Evolutionary conservation across 92 coral and sea anemone genomes (phyloP).

Genomic region (Parazoanthus darwini): DNA sequence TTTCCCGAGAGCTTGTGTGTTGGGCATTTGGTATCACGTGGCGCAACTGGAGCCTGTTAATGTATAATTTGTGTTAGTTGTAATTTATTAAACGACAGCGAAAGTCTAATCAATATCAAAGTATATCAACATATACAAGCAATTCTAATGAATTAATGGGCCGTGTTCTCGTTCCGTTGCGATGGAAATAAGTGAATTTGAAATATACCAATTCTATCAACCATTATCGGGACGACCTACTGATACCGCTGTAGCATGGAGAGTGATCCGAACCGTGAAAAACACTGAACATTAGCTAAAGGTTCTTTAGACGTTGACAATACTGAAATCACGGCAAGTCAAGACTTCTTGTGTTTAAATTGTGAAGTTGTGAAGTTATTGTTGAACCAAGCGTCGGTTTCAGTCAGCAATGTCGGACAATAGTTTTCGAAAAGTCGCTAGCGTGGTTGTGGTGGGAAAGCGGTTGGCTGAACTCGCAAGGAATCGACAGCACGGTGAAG

Average conservation of each 20-base stretch:
- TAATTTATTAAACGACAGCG: constrained; percentile 10
- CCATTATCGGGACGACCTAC: background rate
- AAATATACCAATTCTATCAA: background rate
- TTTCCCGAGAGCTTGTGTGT: background rate
- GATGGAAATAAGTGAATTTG: constrained; percentile 2
- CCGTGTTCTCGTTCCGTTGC: background rate
- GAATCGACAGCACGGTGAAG: constrained; percentile 31
- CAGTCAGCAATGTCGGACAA: constrained; percentile 22
- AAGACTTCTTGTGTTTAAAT: constrained; percentile 3
- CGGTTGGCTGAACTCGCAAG: constrained; percentile 35
- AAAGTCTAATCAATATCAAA: background rate
- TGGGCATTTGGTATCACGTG: constrained; percentile 25
- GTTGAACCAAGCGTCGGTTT: background rate
- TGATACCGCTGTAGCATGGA: background rate
- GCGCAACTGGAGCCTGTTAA: background rate
- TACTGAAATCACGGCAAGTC: background rate
- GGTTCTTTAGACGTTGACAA: background rate
- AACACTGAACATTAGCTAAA: background rate
- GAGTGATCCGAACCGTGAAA: background rate
- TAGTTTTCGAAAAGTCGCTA: constrained; percentile 24
- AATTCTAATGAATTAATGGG: constrained; percentile 16
- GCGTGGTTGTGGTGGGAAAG: constrained; percentile 36
- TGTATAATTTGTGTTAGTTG: background rate
- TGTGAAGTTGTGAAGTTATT: constrained; percentile 20
- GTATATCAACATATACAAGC: constrained; percentile 1